These are phyloP conservation scores for Leptinotarsa undecemlineata DNA, from an alignment of 1,140 invertebrate genomes.

Conservation along the genomic window DNA sequence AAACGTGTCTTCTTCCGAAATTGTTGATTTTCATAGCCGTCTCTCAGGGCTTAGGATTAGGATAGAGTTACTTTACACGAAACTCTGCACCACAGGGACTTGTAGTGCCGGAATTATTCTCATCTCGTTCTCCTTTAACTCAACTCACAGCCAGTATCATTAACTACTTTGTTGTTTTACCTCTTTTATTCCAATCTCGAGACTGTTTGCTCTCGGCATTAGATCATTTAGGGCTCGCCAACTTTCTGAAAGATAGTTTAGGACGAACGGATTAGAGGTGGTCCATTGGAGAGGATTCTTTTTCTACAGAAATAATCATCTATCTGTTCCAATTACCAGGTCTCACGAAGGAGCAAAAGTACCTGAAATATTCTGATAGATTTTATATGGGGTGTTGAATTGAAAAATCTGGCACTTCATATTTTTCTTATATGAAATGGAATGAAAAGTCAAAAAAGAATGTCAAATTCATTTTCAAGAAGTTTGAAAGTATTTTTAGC, in stretches of 20 bases:
- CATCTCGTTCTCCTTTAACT: slow-evolving; percentile 38
- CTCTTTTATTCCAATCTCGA: slow-evolving; percentile 25
- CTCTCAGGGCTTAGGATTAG: background rate
- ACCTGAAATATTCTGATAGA: no score
- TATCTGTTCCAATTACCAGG: no score
- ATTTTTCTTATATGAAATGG: no score
- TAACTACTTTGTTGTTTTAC: slow-evolving; percentile 41
- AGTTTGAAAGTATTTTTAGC: no score
- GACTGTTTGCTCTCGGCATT: slow-evolving; percentile 24
- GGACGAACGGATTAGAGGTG: background rate
- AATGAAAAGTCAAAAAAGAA: no score
- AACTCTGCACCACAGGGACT: slow-evolving; percentile 32
- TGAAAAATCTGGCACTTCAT: no score
- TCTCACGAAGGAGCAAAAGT: no score
- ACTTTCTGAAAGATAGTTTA: slow-evolving; percentile 1
- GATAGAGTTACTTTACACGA: background rate
- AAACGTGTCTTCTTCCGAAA: background rate
- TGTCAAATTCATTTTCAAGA: no score
- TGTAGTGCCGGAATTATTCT: slow-evolving; percentile 37
- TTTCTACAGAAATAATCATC: no score
- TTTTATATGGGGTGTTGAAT: no score
- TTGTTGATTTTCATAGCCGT: background rate
- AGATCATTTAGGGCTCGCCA: slow-evolving; percentile 21
- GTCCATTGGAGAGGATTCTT: background rate
- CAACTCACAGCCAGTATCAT: slow-evolving; percentile 35